These are phyloP conservation scores for Lacerta viridis DNA, from an alignment of 2,797 vertebrate genomes.

Conservation along the genomic window DNA sequence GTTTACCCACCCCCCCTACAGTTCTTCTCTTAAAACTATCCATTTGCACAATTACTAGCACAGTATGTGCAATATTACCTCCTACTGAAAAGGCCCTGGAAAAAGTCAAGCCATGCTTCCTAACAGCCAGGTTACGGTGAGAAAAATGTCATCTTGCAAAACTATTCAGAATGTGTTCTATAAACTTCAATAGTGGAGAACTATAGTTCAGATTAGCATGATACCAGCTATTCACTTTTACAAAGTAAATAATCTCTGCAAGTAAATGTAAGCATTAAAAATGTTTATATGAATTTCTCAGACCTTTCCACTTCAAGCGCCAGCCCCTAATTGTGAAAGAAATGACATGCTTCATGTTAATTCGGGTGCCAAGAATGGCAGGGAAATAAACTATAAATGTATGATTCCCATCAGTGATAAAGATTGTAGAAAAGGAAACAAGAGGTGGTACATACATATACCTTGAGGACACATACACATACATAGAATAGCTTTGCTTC, in stretches of 20 bases:
- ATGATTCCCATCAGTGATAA: background rate
- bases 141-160: background rate
- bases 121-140: background rate
- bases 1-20: background rate
- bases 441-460: background rate
- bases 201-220: background rate
- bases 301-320: background rate
- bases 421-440: background rate
- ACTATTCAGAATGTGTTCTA: background rate
- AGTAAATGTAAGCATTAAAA: background rate
- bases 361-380: background rate
- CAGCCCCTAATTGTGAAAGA: background rate
- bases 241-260: background rate
- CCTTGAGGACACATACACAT: background rate
- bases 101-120: background rate
- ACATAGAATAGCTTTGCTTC: background rate
- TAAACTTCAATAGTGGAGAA: background rate
- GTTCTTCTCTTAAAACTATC: background rate
- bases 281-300: background rate
- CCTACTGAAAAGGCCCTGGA: background rate
- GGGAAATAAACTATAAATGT: background rate
- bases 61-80: background rate
- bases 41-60: background rate
- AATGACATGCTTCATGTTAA: background rate
- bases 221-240: background rate